Evolutionary conservation across 2,888 invertebrate genomes (phyloP).

Genomic region (Lithophane semibrunnea): DNA sequence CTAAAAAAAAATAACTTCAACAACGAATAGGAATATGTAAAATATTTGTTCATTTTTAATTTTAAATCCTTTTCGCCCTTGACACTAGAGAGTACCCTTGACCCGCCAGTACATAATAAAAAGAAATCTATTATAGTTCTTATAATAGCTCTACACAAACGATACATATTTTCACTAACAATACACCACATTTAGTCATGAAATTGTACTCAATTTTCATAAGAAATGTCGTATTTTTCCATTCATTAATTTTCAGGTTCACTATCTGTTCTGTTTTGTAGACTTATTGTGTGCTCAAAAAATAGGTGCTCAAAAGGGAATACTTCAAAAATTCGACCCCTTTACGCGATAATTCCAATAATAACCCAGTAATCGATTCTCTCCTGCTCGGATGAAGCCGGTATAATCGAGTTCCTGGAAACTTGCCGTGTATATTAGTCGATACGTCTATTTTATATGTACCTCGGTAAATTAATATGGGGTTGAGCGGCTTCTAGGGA

Average conservation of each 20-base stretch:
- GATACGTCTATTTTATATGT: conserved; percentile 22
- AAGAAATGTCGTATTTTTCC: conserved; percentile 15
- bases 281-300: too few species aligned
- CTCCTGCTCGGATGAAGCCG: conserved; percentile 27
- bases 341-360: conserved; percentile 12
- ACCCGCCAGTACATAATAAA: neutral
- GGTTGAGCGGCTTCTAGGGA: conserved; percentile 42
- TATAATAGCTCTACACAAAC: conserved; percentile 1
- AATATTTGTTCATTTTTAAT: neutral
- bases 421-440: conserved; percentile 26
- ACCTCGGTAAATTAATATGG: conserved; percentile 40
- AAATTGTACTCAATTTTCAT: conserved; percentile 9
- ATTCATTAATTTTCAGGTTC: conserved; percentile 31
- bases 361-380: conserved; percentile 42
- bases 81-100: neutral
- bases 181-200: conserved; percentile 16
- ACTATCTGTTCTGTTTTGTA: conserved; percentile 5
- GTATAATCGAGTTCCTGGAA: conserved; percentile 19
- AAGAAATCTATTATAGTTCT: neutral
- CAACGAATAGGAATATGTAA: neutral
- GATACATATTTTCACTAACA: conserved; percentile 28
- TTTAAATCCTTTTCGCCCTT: neutral
- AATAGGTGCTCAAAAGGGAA: too few species aligned
- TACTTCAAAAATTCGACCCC: too few species aligned
- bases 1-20: neutral